phyloP scores from a whole-genome alignment of 2,113 vertebrate genomes.

The Antigone vipio region DNA sequence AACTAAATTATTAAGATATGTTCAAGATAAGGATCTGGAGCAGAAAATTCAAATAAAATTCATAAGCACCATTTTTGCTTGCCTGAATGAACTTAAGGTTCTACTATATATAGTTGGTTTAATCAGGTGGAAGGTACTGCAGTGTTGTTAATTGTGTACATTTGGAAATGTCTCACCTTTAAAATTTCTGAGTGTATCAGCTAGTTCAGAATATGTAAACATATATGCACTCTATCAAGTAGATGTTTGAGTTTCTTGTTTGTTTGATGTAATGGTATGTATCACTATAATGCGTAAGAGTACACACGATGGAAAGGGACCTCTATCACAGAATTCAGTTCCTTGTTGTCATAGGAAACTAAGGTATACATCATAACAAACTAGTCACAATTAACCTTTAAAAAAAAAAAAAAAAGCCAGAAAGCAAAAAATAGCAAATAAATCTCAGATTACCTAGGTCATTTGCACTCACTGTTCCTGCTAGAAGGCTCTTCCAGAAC shows the following conservation, averaged over 20 bases:
- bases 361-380: background rate
- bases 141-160: background rate
- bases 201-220: background rate
- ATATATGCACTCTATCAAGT: background rate
- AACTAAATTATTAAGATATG: conserved; percentile 21
- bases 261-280: background rate
- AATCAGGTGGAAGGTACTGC: background rate
- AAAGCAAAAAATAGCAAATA: background rate
- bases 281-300: background rate
- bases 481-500: background rate
- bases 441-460: background rate
- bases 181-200: background rate
- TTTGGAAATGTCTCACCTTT: background rate
- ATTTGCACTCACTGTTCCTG: background rate
- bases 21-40: background rate
- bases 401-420: background rate
- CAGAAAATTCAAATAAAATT: conserved; percentile 38
- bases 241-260: background rate
- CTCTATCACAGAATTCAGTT: background rate
- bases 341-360: background rate
- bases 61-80: background rate
- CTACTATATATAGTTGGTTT: background rate
- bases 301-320: background rate
- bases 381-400: background rate
- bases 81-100: background rate